A percentile compares a stretch with the other conserved stretches of the same genome.
Conservation (phyloP, 2,797 vertebrate species). For the Chrosomus eos region DNA sequence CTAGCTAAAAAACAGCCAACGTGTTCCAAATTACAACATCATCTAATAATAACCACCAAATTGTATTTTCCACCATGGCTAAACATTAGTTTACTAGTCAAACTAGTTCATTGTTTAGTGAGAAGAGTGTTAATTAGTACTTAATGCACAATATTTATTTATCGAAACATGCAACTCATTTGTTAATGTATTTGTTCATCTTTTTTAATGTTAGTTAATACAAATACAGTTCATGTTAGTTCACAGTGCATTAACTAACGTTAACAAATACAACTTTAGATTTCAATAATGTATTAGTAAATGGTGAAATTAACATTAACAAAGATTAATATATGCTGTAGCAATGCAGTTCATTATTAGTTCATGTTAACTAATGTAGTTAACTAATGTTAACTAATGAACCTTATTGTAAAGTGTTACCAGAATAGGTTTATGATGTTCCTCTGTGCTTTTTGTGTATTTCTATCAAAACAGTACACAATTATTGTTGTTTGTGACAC, state of each 20-base stretch:
- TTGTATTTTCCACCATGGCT: neutral
- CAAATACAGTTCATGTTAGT: too few relatives aligned
- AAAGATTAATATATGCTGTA: too few relatives aligned
- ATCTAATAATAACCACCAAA: neutral
- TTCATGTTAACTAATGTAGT: too few relatives aligned
- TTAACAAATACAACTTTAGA: too few relatives aligned
- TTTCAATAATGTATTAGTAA: too few relatives aligned
- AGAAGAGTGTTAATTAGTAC: neutral
- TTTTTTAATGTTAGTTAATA: too few relatives aligned
- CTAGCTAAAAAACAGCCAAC: neutral
- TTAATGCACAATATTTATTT: neutral
- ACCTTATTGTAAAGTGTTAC: too few relatives aligned
- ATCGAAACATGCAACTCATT: neutral
- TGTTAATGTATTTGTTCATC: too few relatives aligned
- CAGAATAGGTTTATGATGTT: neutral
- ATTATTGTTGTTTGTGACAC: slow-evolving; percentile 1
- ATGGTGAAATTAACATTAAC: too few relatives aligned
- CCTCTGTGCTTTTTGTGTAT: neutral
- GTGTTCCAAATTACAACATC: neutral
- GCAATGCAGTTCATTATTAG: too few relatives aligned
- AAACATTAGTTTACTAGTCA: neutral
- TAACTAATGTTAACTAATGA: too few relatives aligned
- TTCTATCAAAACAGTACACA: neutral
- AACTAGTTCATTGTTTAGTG: neutral
- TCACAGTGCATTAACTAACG: too few relatives aligned